Percentiles rank a stretch among this genome's conserved stretches.
These are phyloP conservation scores for Procambarus virginalis DNA, from an alignment of 1,140 invertebrate species.

Conservation along the genomic window DNA sequence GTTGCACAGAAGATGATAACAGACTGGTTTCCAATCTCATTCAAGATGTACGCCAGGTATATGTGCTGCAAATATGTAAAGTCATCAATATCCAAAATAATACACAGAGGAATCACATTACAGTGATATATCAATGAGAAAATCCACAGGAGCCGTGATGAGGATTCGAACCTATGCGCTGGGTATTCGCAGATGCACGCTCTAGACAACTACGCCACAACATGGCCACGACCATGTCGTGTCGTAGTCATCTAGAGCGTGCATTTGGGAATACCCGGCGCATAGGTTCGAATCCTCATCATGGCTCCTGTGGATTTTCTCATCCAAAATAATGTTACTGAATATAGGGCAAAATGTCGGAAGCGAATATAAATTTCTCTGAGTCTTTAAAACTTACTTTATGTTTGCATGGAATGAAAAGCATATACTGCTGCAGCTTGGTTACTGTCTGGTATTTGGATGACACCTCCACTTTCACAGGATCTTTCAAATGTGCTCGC, in stretches of 20 bases:
- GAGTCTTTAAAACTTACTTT: conserved; percentile 80
- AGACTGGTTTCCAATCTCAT: conserved; percentile 84
- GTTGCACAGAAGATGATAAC: conserved; percentile 67
- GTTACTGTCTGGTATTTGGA: conserved; percentile 99
- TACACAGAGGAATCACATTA: neutral
- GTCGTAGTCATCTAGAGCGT: no score
- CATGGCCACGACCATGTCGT: no score
- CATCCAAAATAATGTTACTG: no score
- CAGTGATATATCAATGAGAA: no score
- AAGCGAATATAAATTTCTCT: neutral
- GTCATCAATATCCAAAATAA: neutral
- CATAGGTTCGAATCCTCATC: no score
- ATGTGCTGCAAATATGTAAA: conserved; percentile 83
- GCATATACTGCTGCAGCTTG: conserved; percentile 94
- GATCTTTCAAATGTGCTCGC: conserved; percentile 92
- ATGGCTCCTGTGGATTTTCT: no score
- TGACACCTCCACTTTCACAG: conserved; percentile 96
- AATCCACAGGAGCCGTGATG: no score
- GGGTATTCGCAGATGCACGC: no score
- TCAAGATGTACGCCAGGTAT: conserved; percentile 96
- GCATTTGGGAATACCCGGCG: no score
- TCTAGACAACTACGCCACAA: no score
- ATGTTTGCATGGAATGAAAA: conserved; percentile 97
- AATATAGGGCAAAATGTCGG: no score
- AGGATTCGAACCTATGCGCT: no score